Conservation (phyloP, 2,113 vertebrate species). For the Apistogramma diplotaenia region DNA sequence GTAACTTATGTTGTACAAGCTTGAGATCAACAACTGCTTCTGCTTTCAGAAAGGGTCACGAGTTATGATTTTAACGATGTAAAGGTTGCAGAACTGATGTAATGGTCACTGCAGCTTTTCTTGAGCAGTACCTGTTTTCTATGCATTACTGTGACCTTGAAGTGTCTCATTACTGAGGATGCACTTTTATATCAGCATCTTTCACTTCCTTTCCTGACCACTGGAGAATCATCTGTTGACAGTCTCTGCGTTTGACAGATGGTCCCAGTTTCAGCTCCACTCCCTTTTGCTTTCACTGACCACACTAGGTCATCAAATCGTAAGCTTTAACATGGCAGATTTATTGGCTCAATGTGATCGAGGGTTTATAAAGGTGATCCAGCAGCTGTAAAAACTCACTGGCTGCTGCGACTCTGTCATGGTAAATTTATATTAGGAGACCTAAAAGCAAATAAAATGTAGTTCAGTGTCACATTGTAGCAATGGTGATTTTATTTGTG, state of each 20-base stretch:
- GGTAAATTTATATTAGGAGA: neutral
- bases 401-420: rapidly evolving
- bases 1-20: neutral
- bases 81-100: neutral
- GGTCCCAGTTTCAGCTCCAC: neutral
- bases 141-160: neutral
- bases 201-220: constrained; percentile 20
- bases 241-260: neutral
- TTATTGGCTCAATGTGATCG: neutral
- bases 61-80: neutral
- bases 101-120: neutral
- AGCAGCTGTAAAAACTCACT: neutral
- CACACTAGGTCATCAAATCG: neutral
- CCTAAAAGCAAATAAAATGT: neutral
- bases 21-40: neutral
- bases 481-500: no score
- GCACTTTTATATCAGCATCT: constrained; percentile 14
- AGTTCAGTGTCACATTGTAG: neutral
- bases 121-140: neutral
- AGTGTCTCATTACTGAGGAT: rapidly evolving
- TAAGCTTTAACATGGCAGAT: neutral
- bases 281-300: neutral
- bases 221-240: rapidly evolving
- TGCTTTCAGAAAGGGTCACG: neutral
- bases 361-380: neutral